phyloP scores from a whole-genome alignment of 2,113 vertebrate species.

The Pelvicachromis taeniatus region DNA sequence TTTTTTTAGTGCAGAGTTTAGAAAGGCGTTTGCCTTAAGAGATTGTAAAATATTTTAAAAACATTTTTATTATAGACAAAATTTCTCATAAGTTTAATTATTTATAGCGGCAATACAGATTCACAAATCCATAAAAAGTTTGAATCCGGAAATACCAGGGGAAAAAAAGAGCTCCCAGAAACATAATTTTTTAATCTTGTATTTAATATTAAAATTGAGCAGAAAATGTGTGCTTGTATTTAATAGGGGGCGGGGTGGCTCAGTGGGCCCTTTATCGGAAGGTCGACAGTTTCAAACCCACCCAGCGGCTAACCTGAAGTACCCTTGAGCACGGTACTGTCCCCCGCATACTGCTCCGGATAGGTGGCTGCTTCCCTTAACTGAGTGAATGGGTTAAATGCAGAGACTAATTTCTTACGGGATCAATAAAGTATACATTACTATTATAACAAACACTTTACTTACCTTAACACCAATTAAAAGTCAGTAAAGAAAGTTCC shows the following conservation, averaged over 20 bases:
- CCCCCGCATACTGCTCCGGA: too few relatives aligned
- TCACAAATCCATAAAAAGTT: too few relatives aligned
- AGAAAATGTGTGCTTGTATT: not conserved
- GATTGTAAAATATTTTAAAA: not conserved
- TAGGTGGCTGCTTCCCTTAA: too few relatives aligned
- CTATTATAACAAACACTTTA: not conserved
- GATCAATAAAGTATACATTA: too few relatives aligned
- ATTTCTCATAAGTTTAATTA: not conserved
- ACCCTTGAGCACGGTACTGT: too few relatives aligned
- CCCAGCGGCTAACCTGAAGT: too few relatives aligned
- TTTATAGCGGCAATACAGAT: not conserved
- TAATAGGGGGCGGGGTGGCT: too few relatives aligned
- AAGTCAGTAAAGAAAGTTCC: not conserved
- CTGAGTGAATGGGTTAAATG: too few relatives aligned
- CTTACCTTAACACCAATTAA: not conserved
- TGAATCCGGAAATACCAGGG: too few relatives aligned
- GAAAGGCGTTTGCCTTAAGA: not conserved
- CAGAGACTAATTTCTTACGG: too few relatives aligned
- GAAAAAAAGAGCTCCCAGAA: not conserved
- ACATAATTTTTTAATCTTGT: not conserved
- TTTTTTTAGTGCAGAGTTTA: not conserved
- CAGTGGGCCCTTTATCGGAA: too few relatives aligned
- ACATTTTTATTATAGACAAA: not conserved
- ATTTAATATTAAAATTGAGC: not conserved
- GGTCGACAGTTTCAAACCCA: too few relatives aligned